Percentiles rank a stretch among this genome's conserved stretches.
Evolutionary conservation across 2,888 invertebrate species (phyloP).

Genomic region (Leptinotarsa tumamoca): DNA sequence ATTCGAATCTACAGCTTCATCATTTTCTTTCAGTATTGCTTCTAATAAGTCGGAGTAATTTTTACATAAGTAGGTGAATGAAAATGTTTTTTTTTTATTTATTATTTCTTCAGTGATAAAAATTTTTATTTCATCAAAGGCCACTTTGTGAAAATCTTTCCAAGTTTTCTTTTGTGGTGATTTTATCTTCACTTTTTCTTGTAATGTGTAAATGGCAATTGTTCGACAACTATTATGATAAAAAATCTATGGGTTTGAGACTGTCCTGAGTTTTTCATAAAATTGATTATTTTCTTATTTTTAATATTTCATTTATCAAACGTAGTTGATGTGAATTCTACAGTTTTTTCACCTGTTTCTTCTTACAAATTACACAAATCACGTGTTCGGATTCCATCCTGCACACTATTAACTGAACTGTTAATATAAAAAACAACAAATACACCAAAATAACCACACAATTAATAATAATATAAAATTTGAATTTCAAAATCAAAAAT

Average conservation of each 20-base stretch:
- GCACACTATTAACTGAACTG: neutral
- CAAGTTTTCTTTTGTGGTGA: slow-evolving; percentile 5
- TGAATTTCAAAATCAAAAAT: slow-evolving; percentile 14
- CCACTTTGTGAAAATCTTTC: slow-evolving; percentile 4
- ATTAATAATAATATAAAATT: slow-evolving; percentile 24
- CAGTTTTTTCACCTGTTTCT: slow-evolving; percentile 24
- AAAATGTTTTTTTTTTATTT: neutral
- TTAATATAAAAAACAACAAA: slow-evolving; percentile 25
- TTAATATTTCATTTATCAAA: slow-evolving; percentile 21
- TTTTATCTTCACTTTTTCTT: slow-evolving; percentile 1
- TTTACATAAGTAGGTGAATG: neutral
- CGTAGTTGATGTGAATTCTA: slow-evolving; percentile 13
- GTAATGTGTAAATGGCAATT: neutral
- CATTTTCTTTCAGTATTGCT: neutral
- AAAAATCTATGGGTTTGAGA: slow-evolving; percentile 20
- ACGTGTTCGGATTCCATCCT: slow-evolving; percentile 29
- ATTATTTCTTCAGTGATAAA: neutral
- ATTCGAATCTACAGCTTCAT: neutral
- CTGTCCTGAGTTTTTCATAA: slow-evolving; percentile 20
- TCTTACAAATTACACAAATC: slow-evolving; percentile 28
- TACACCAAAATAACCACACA: slow-evolving; percentile 23
- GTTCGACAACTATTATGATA: slow-evolving; percentile 5
- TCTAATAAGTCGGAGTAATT: slow-evolving; percentile 5
- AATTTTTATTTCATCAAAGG: neutral
- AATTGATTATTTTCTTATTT: slow-evolving; percentile 5